These are phyloP conservation scores for Vombatus ursinus DNA, from an alignment of 2,113 vertebrate species.

Conservation along the genomic window DNA sequence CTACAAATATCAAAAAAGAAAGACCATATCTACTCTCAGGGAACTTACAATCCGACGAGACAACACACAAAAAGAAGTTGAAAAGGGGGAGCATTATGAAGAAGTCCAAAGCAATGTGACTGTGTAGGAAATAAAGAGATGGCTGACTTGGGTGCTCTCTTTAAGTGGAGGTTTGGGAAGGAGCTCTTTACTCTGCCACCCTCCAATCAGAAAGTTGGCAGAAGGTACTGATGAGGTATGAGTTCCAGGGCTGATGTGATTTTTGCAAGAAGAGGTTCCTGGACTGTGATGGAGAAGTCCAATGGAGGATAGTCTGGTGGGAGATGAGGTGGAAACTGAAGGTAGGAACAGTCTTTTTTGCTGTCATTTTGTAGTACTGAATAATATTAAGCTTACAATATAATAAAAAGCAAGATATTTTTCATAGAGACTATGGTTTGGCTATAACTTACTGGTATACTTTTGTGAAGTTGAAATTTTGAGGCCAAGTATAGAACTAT, in stretches of 20 bases:
- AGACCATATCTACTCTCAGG: background rate
- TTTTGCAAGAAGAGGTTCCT: background rate
- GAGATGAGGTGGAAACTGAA: background rate
- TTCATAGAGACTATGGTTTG: background rate
- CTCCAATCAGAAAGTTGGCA: background rate
- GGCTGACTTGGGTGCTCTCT: no score
- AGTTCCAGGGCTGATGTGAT: background rate
- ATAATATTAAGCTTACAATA: background rate
- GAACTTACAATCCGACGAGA: background rate
- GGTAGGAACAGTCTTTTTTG: background rate
- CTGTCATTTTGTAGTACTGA: background rate
- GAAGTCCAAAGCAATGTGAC: background rate
- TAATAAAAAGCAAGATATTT: background rate
- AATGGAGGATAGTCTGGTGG: background rate
- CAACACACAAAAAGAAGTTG: background rate
- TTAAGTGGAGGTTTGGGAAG: background rate
- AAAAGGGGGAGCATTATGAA: background rate
- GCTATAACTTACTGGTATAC: background rate
- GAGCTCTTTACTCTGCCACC: background rate
- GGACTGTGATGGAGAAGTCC: background rate
- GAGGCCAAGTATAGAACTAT: background rate
- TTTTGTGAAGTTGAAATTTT: background rate
- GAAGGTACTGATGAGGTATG: background rate
- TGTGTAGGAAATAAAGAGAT: background rate
- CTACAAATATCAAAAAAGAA: background rate